These are phyloP conservation scores for Trachurus trachurus DNA, from an alignment of 2,797 vertebrate species.

Conservation along the genomic window DNA sequence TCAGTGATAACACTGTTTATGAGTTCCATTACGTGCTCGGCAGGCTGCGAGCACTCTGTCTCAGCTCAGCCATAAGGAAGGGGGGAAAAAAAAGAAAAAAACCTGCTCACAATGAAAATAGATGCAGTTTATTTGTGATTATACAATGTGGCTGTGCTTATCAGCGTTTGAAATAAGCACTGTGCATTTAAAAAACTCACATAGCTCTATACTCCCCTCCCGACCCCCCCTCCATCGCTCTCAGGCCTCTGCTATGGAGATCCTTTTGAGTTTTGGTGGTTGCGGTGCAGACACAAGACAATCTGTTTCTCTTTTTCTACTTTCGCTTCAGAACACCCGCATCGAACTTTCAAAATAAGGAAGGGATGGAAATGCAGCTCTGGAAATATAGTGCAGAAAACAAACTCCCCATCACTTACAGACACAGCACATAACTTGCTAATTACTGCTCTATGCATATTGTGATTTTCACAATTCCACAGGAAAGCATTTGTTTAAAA, in stretches of 20 bases:
- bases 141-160: constrained; percentile 69
- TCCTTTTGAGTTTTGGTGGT: constrained; percentile 29
- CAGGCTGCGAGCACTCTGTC: constrained; percentile 69
- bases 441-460: neutral
- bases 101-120: constrained; percentile 67
- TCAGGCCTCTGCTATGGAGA: constrained; percentile 2
- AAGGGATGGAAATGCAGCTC: neutral
- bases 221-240: neutral
- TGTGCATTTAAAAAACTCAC: constrained; percentile 57
- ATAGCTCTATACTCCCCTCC: neutral
- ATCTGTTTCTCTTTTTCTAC: constrained; percentile 6
- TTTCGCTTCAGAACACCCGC: constrained; percentile 5
- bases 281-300: constrained; percentile 26
- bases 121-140: constrained; percentile 76
- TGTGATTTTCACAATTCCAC: neutral
- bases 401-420: neutral
- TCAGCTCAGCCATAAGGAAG: constrained; percentile 56
- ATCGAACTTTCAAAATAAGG: constrained; percentile 25
- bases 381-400: constrained; percentile 2
- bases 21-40: constrained; percentile 79
- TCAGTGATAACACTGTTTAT: constrained; percentile 81
- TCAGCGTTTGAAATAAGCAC: constrained; percentile 65
- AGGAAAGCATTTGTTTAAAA: neutral
- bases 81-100: constrained; percentile 1
- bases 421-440: neutral